A percentile compares a stretch with the other conserved stretches of the same genome.
Conservation (phyloP, 2,113 vertebrate genomes). For the Brachirus orientalis region DNA sequence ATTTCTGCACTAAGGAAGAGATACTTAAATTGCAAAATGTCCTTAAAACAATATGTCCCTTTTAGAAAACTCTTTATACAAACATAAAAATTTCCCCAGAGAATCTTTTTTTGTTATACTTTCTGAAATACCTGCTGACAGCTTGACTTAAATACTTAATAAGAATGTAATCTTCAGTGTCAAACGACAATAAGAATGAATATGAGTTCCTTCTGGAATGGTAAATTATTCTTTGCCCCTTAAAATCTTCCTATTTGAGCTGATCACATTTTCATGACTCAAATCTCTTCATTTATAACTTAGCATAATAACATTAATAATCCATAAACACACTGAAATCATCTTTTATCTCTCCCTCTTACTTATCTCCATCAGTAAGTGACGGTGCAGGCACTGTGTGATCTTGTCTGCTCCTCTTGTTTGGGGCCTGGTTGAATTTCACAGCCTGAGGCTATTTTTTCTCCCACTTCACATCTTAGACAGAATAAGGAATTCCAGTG, state of each 20-base stretch:
- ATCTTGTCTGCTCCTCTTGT: constrained; percentile 46
- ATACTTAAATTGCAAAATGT: too few species aligned
- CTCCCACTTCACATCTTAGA: constrained; percentile 71
- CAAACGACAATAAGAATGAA: background rate
- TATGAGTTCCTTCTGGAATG: background rate
- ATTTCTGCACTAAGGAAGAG: background rate
- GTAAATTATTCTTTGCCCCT: background rate
- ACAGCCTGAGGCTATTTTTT: constrained; percentile 75
- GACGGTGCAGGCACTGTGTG: background rate
- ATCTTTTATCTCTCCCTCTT: constrained; percentile 6
- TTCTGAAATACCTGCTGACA: background rate
- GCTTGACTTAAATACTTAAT: background rate
- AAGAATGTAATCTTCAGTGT: background rate
- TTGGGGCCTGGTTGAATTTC: constrained; percentile 45
- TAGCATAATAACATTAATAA: background rate
- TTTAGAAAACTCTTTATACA: too few species aligned
- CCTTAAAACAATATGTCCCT: too few species aligned
- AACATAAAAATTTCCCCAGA: background rate
- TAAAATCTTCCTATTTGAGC: background rate
- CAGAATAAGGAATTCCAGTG: constrained; percentile 77
- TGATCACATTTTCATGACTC: background rate
- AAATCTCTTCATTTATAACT: background rate
- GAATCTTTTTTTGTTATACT: background rate
- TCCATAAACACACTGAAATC: background rate
- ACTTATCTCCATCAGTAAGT: constrained; percentile 41